Conservation (phyloP, 2,113 vertebrate genomes). For the Pogona vitticeps region DNA sequence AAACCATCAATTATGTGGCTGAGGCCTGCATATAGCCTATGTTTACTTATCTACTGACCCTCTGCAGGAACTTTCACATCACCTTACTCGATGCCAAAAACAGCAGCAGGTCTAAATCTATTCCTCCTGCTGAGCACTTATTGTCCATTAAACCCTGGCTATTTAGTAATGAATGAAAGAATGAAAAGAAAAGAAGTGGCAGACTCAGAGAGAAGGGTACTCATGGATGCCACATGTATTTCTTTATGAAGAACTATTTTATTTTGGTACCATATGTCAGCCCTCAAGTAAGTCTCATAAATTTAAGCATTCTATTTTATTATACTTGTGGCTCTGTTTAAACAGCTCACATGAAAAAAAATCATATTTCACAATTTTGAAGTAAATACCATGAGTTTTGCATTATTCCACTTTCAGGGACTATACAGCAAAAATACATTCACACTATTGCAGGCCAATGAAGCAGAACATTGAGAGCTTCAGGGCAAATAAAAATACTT, state of each 20-base stretch:
- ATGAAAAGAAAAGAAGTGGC: neutral
- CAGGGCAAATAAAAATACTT: too few species aligned
- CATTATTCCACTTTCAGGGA: neutral
- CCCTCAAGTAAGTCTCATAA: neutral
- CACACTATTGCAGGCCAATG: neutral
- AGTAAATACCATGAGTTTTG: neutral
- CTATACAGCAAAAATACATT: neutral
- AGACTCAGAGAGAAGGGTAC: neutral
- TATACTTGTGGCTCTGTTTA: too few species aligned
- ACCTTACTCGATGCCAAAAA: neutral
- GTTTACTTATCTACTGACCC: neutral
- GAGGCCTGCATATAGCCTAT: neutral
- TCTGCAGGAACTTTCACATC: neutral
- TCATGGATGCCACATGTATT: neutral
- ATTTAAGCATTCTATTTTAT: too few species aligned
- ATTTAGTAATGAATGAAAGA: neutral
- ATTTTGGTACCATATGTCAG: neutral
- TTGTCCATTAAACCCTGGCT: neutral
- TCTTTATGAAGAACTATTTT: neutral
- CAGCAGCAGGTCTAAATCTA: neutral
- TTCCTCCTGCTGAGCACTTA: too few species aligned
- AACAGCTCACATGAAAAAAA: too few species aligned
- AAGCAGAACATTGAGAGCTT: too few species aligned
- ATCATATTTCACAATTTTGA: too few species aligned
- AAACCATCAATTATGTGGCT: neutral